Conservation (phyloP, 1,140 invertebrate species). For the Adelges cooleyi region DNA sequence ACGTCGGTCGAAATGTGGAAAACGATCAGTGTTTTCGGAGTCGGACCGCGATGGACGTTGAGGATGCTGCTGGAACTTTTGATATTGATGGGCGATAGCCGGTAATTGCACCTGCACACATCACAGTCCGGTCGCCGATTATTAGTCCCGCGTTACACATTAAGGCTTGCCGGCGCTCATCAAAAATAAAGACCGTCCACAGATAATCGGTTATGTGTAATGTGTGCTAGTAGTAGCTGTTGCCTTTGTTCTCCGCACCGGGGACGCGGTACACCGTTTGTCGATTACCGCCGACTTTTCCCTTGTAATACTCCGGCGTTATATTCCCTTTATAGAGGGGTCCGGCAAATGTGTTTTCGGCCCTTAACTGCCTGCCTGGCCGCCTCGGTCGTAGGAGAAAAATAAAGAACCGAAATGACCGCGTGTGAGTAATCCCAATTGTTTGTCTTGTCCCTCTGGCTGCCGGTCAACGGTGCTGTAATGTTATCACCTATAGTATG, state of each 20-base stretch:
- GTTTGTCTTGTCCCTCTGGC: too few species aligned
- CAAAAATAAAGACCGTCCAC: constrained; percentile 3
- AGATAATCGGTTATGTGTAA: constrained; percentile 3
- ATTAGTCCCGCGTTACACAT: constrained; percentile 22
- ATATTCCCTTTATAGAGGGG: neutral
- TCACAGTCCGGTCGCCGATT: neutral
- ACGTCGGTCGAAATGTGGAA: too few species aligned
- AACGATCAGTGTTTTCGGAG: too few species aligned
- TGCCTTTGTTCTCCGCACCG: neutral
- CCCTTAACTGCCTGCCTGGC: neutral
- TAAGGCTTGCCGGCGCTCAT: neutral
- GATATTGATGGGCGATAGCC: too few species aligned
- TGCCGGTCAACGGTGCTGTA: too few species aligned
- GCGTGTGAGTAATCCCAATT: neutral
- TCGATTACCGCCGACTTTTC: neutral
- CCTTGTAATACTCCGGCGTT: neutral
- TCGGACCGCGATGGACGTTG: too few species aligned
- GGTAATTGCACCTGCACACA: neutral
- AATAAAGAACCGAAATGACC: constrained; percentile 4
- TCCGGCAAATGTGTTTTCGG: neutral
- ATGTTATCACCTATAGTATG: too few species aligned
- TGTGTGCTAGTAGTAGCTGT: neutral
- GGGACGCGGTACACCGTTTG: constrained; percentile 3
- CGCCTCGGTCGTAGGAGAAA: too few species aligned
- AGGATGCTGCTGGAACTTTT: too few species aligned